Base-by-base conservation (phyloP, 1,140 invertebrate species). In the Melipona quadrifasciata region DNA sequence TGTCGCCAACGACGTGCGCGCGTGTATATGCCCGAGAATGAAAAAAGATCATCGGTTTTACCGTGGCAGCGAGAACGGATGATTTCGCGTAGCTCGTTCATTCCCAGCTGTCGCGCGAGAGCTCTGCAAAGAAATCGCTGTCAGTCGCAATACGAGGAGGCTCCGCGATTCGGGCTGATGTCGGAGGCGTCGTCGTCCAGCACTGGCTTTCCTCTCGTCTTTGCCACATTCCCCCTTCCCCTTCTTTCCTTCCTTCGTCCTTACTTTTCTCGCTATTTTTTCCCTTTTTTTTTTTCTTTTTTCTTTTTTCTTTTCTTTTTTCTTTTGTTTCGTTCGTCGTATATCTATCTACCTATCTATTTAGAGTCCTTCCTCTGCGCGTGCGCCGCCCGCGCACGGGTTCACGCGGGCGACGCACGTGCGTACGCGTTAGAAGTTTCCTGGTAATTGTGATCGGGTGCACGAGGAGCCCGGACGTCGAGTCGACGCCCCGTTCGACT, bases 231-330 rank as follows among this genome's bases (percentile, higher is more conserved):
- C 91, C n/a, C n/a, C n/a, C n/a, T n/a, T n/a, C n/a, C n/a, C n/a
- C n/a, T n/a, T 94, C 93, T 68, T 21, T 58, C 65, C 64, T 21
- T 58, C n/a, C 31, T 70, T 77, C 55, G 64, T 47, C 39, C 47
- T 64, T 65, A 19, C 12, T 10, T 47, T 76, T 47, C 24, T 64
- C 27, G 27, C 2, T 1, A 1, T 94, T 94, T 91, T 93, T 92
- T 91, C 91, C 91, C 89, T 93, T 10, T 90, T 92, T 92, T 87
- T 92, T 85, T 88, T 83, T 81, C 88, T 85, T 75, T 72, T 85
- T 75, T 72, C 81, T 71, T 47, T 79, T 73, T 73, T 17, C 61
- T 65, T 72, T 21, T n/a, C 51, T 71, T n/a, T 10, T 73, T 68
- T 51, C 31, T 19, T 21, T 39, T 17, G 24, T 31, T 8, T 24